Conservation (phyloP, 1,140 invertebrate species). For the Cheumatopsyche charites region DNA sequence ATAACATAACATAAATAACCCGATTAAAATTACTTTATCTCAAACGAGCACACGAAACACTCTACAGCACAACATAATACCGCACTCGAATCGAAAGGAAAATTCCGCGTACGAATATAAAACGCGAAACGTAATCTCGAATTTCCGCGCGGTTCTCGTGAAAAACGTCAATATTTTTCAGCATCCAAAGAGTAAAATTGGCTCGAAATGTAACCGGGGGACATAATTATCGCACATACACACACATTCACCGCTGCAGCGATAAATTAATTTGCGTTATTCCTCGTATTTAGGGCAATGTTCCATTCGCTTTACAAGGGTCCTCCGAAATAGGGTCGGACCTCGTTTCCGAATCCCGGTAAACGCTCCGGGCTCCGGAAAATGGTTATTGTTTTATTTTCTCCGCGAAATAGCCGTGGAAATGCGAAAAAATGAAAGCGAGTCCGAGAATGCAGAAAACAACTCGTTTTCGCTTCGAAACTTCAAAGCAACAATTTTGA, state of each 20-base stretch:
- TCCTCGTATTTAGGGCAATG: conserved; percentile 8
- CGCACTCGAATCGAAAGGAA: too few relatives aligned
- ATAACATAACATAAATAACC: too few relatives aligned
- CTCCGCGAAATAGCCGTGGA: conserved; percentile 10
- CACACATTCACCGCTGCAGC: background rate
- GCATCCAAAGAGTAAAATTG: too few relatives aligned
- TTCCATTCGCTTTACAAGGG: conserved; percentile 32
- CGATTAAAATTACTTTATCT: too few relatives aligned
- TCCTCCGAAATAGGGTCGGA: conserved; percentile 8
- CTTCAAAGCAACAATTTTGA: background rate
- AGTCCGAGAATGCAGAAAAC: conserved; percentile 16
- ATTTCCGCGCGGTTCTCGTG: too few relatives aligned
- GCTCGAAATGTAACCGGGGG: background rate
- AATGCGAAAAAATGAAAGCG: background rate
- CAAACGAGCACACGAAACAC: too few relatives aligned
- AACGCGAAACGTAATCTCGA: too few relatives aligned
- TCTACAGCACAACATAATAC: too few relatives aligned
- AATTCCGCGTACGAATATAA: too few relatives aligned
- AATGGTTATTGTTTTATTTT: conserved; percentile 35
- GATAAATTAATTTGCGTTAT: conserved; percentile 17
- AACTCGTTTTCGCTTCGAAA: conserved; percentile 1
- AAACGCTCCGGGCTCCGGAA: conserved; percentile 25
- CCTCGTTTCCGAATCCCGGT: conserved; percentile 21
- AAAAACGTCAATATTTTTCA: too few relatives aligned
- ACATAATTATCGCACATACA: background rate